phyloP scores from a whole-genome alignment of 2,888 invertebrate genomes.

The Epistrophella euchroma region DNA sequence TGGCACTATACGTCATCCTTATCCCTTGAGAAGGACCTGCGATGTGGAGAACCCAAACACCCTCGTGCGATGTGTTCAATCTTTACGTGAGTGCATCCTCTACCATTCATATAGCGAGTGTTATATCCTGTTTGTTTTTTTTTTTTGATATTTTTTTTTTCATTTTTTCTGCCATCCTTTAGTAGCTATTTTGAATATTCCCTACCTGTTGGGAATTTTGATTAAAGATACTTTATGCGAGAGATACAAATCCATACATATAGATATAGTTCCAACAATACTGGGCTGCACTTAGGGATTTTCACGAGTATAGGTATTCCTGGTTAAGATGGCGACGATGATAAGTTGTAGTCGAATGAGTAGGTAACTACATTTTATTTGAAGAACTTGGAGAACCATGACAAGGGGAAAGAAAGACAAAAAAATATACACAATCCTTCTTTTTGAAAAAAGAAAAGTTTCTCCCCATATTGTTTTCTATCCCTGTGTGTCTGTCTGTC shows the following conservation, averaged over 20 bases:
- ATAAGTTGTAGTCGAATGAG: conserved; percentile 72
- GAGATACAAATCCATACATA: conserved; percentile 13
- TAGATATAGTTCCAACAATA: conserved; percentile 9
- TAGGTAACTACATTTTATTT: conserved; percentile 30
- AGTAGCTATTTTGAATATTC: conserved; percentile 73
- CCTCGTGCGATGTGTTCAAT: conserved; percentile 48
- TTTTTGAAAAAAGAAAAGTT: conserved; percentile 2
- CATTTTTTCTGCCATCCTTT: conserved; percentile 78
- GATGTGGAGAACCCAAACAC: neutral
- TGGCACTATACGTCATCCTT: conserved; percentile 1
- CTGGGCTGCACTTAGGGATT: neutral
- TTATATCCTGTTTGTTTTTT: neutral
- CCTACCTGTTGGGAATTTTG: conserved; percentile 83
- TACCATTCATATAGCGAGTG: neutral
- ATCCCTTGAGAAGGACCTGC: conserved; percentile 43
- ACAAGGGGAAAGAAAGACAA: neutral
- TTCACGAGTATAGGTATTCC: conserved; percentile 1
- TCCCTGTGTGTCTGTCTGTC: neutral
- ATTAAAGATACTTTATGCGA: conserved; percentile 81
- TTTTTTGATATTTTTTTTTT: neutral
- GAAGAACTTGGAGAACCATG: neutral
- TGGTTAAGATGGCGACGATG: conserved; percentile 63
- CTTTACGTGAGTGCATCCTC: conserved; percentile 21
- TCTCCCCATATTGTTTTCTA: neutral
- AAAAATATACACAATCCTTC: conserved; percentile 50